These are phyloP conservation scores for Peromyscus melanophrys DNA, from an alignment of 2,797 vertebrate species.

Conservation along the genomic window DNA sequence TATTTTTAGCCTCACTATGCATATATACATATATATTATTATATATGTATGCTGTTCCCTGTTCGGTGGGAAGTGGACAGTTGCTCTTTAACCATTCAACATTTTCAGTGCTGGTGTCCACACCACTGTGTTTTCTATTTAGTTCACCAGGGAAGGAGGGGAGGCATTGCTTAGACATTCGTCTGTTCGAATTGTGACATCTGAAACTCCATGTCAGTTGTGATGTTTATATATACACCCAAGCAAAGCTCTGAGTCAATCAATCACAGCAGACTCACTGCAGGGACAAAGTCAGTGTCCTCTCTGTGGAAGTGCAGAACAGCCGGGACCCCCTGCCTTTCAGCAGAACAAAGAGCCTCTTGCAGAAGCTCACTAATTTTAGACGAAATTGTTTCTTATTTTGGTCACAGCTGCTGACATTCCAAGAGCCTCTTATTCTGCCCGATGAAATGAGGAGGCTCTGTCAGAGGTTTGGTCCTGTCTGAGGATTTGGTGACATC, in stretches of 20 bases:
- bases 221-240: background rate
- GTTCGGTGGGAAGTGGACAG: background rate
- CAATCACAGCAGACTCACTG: background rate
- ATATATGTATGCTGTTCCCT: background rate
- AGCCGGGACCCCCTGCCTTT: conserved; percentile 6
- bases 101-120: conserved; percentile 12
- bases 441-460: conserved; percentile 28
- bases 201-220: background rate
- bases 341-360: background rate
- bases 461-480: conserved; percentile 31
- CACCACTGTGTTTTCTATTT: background rate
- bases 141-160: conserved; percentile 42
- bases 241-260: background rate
- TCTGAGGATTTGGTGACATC: conserved; percentile 67
- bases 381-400: conserved; percentile 67
- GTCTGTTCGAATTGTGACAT: conserved; percentile 37
- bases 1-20: background rate
- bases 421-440: conserved; percentile 59
- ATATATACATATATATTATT: background rate
- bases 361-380: conserved; percentile 68
- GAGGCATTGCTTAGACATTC: background rate
- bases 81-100: background rate
- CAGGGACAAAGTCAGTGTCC: background rate
- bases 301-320: background rate
- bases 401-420: conserved; percentile 76